phyloP scores from a whole-genome alignment of 2,888 invertebrate species.

The Drosophila stalkeri region DNA sequence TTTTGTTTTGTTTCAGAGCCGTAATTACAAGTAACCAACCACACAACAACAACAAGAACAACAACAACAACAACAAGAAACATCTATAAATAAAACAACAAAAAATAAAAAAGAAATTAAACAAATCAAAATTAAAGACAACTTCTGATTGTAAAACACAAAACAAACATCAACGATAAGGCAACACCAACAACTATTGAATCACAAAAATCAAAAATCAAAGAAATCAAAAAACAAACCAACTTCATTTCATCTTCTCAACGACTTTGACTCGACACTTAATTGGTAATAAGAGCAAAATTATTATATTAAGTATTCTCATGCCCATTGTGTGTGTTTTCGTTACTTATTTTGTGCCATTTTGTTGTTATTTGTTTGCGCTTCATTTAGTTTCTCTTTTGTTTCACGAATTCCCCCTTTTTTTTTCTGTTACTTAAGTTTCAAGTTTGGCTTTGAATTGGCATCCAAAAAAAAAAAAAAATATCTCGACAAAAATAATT shows the following conservation, averaged over 20 bases:
- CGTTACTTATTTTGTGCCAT: conserved; percentile 64
- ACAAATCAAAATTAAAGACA: conserved; percentile 31
- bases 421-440: conserved; percentile 40
- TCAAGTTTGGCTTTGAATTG: conserved; percentile 76
- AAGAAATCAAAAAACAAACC: conserved; percentile 1
- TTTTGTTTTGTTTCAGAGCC: conserved; percentile 71
- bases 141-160: conserved; percentile 29
- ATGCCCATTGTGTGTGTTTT: conserved; percentile 75
- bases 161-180: conserved; percentile 40
- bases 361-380: conserved; percentile 63
- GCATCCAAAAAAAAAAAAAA: conserved; percentile 38
- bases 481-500: conserved; percentile 22
- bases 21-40: conserved; percentile 65
- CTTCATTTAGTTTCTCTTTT: conserved; percentile 55
- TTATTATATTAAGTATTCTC: conserved; percentile 72
- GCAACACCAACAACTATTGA: conserved; percentile 31
- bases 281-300: conserved; percentile 80
- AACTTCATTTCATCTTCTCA: conserved; percentile 66
- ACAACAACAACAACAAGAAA: conserved; percentile 32
- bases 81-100: conserved; percentile 36
- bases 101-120: conserved; percentile 27
- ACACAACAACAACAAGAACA: conserved; percentile 28
- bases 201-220: conserved; percentile 27
- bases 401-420: conserved; percentile 35
- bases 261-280: conserved; percentile 79